A percentile compares a stretch with the other conserved stretches of the same genome.
Evolutionary conservation across 2,113 vertebrate species (phyloP).

Genomic region (Blennius ocellaris): DNA sequence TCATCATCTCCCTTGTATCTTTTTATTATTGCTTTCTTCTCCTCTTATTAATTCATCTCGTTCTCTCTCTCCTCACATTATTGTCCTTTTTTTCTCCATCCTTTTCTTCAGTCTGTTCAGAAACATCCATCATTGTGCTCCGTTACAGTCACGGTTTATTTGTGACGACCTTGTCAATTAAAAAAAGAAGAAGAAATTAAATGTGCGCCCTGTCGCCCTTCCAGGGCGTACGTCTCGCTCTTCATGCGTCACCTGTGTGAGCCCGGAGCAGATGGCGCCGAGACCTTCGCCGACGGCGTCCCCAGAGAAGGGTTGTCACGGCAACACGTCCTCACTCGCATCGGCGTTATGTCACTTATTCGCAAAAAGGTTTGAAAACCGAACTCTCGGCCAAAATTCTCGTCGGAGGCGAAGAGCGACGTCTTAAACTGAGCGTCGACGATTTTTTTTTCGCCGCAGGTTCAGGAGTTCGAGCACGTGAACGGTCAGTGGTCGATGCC

Average conservation of each 20-base stretch:
- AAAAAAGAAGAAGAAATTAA: no score
- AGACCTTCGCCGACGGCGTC: constrained; percentile 97
- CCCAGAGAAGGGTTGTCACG: constrained; percentile 95
- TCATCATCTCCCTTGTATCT: no score
- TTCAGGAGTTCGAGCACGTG: constrained; percentile 97
- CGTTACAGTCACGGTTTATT: no score
- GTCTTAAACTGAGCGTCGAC: background rate
- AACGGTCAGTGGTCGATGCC: constrained; percentile 99
- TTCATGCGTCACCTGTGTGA: constrained; percentile 99
- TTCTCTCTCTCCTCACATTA: no score
- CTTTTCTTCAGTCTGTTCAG: background rate
- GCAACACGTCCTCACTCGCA: constrained; percentile 97
- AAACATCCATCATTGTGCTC: no score
- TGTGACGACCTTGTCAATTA: no score
- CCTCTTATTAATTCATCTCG: no score
- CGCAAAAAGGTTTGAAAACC: constrained; percentile 90
- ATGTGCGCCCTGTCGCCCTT: no score
- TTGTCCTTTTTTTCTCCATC: no score
- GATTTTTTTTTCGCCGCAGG: constrained; percentile 74
- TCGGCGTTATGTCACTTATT: constrained; percentile 98
- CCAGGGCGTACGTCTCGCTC: constrained; percentile 94
- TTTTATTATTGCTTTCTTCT: no score
- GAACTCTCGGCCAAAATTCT: no score
- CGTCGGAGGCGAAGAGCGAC: background rate
- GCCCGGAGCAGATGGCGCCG: constrained; percentile 95